phyloP scores from a whole-genome alignment of 1,140 invertebrate genomes.

The Patella vulgata region DNA sequence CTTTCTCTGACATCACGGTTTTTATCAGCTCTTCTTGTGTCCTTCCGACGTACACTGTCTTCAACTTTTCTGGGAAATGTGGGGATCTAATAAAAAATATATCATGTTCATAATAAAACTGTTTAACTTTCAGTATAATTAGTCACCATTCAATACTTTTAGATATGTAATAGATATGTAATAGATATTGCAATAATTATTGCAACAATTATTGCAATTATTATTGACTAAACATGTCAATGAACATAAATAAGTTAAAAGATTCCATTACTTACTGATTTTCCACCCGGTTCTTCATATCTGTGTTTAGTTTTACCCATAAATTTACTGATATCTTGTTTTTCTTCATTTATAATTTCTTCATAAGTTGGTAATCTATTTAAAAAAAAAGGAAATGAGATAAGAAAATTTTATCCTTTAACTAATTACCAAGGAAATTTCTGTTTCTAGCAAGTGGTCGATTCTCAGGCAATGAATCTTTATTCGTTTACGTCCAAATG shows the following conservation, averaged over 20 bases:
- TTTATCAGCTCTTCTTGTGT: conserved; percentile 82
- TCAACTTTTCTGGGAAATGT: conserved; percentile 87
- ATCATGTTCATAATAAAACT: no score
- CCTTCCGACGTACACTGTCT: conserved; percentile 82
- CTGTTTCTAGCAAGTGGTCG: not conserved
- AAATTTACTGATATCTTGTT: conserved; percentile 81
- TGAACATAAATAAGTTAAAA: no score
- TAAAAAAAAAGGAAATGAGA: conserved; percentile 8
- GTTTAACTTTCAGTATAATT: no score
- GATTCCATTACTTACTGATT: conserved; percentile 90
- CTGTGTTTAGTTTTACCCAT: conserved; percentile 96
- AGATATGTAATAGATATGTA: no score
- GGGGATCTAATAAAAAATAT: no score
- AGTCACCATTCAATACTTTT: no score
- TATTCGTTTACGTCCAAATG: no score
- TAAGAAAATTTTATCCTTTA: not conserved
- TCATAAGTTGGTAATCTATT: conserved; percentile 74
- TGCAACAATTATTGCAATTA: no score
- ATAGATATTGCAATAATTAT: no score
- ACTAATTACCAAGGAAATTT: not conserved
- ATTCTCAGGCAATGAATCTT: not conserved
- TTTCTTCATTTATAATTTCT: conserved; percentile 77
- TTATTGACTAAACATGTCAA: no score
- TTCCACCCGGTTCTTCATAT: conserved; percentile 94
- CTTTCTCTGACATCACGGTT: conserved; percentile 79